Percentiles rank a stretch among this genome's conserved stretches.
phyloP scores from a whole-genome alignment of 1,140 invertebrate species.

The Neodiprion lecontei region DNA sequence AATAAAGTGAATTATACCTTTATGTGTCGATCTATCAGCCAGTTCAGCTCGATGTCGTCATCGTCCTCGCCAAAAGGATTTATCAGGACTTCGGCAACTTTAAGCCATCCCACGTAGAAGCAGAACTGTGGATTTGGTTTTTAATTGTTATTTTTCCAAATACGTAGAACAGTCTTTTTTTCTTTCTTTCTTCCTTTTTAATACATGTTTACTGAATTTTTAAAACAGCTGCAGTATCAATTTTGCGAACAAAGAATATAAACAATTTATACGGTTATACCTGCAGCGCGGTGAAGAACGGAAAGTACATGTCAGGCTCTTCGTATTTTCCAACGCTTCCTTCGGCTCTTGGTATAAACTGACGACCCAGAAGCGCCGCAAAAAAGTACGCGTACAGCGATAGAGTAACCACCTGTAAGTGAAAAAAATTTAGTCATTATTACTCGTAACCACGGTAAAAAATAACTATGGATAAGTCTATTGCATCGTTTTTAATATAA shows the following conservation, averaged over 20 bases:
- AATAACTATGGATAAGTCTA: slow-evolving; percentile 16
- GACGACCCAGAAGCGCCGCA: slow-evolving; percentile 82
- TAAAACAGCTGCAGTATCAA: background rate
- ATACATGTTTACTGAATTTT: slow-evolving; percentile 14
- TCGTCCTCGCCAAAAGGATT: slow-evolving; percentile 96
- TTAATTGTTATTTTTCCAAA: background rate
- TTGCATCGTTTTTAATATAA: too few species aligned
- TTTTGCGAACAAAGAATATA: background rate
- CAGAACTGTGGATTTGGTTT: slow-evolving; percentile 74
- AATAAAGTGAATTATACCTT: slow-evolving; percentile 67
- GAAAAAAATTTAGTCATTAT: slow-evolving; percentile 25
- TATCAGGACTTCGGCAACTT: slow-evolving; percentile 91
- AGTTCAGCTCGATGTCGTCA: slow-evolving; percentile 92
- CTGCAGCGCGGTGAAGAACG: slow-evolving; percentile 90
- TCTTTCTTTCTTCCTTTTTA: background rate
- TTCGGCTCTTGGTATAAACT: slow-evolving; percentile 70
- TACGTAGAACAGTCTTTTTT: background rate
- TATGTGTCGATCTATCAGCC: slow-evolving; percentile 88
- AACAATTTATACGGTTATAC: slow-evolving; percentile 56
- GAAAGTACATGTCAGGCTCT: slow-evolving; percentile 88
- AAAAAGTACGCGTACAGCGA: slow-evolving; percentile 92
- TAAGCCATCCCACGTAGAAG: slow-evolving; percentile 96
- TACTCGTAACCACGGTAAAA: background rate
- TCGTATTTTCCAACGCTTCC: slow-evolving; percentile 68
- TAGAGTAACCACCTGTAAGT: slow-evolving; percentile 86